These are phyloP conservation scores for Pheosia gnoma DNA, from an alignment of 2,888 invertebrate genomes.

Conservation along the genomic window DNA sequence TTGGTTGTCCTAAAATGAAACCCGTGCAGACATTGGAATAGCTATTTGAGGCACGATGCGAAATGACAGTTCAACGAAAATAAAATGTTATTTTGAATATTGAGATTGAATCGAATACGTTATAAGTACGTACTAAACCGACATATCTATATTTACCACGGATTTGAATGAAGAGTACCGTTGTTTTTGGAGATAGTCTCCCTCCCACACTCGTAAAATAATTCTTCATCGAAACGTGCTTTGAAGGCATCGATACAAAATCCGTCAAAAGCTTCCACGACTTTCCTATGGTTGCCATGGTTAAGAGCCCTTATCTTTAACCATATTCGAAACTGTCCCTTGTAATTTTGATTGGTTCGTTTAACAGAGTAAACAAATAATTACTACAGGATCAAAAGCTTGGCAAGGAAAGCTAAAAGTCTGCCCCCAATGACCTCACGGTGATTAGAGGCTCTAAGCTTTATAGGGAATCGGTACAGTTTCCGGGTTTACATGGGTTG, in stretches of 20 bases:
- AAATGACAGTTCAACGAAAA: slow-evolving; percentile 9
- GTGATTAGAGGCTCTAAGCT: slow-evolving; percentile 43
- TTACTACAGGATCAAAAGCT: slow-evolving; percentile 7
- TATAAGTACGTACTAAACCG: not conserved
- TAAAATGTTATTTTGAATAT: slow-evolving; percentile 15
- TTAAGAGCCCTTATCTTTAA: too few relatives aligned
- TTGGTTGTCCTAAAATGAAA: slow-evolving; percentile 3
- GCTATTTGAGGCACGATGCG: slow-evolving; percentile 14
- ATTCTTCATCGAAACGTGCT: too few relatives aligned
- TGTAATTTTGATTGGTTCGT: not conserved
- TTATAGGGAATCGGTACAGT: slow-evolving; percentile 36
- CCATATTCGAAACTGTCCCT: too few relatives aligned
- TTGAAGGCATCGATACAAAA: too few relatives aligned
- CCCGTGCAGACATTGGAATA: not conserved
- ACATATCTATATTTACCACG: too few relatives aligned
- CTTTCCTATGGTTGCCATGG: too few relatives aligned
- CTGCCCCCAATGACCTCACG: slow-evolving; percentile 29
- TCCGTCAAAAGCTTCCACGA: too few relatives aligned
- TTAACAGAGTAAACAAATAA: not conserved
- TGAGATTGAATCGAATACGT: slow-evolving; percentile 15
- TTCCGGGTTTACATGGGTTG: slow-evolving; percentile 49
- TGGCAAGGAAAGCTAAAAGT: slow-evolving; percentile 15
- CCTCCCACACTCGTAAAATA: too few relatives aligned
- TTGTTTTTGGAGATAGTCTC: too few relatives aligned
- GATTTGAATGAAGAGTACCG: too few relatives aligned